Base-by-base conservation (phyloP, 1,140 invertebrate species). In the Meteorus sp. region DNA sequence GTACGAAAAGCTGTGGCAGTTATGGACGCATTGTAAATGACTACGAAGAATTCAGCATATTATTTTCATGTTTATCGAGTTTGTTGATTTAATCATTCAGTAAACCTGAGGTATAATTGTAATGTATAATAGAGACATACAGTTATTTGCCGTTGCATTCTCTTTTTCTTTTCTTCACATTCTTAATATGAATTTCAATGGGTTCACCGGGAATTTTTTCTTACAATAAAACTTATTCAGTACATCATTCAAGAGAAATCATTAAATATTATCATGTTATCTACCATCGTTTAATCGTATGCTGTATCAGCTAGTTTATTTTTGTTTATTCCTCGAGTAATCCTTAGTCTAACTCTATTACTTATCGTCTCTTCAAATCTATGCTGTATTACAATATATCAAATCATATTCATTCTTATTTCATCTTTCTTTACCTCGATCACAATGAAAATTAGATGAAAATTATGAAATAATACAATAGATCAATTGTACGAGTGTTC, bases 231-330 rank as follows among this genome's bases (percentile, higher is more conserved):
- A 50, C 22, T 27, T 47, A 47, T 47, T n/a, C 22, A 19, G n/a
- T 50, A 50, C 27, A 50, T 35, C 27, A 13, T 48, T 11, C 35
- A 33, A 31, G 25, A 33, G 33, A 50, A 50, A 35, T 17, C 29
- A 50, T 33, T 17, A 29, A 50, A 50, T 50, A 50, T 50, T 50
- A 33, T 31, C 13, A 22, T 20, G 15, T 50, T 31, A 50, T 35
- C 47, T 50, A 50, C 47, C 47, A 50, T 50, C 27, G 17, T 47
- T 50, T 50, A 50, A 50, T 50, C 47, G 25, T 50, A 48, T 11
- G 15, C 27, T 50, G 31, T 25, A 50, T 50, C 47, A 50, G 47
- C 47, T 50, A 50, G 23, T 33, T 50, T 50, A 50, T 50, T 50
- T n/a, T 47, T 50, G n/a, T 50, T 29, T 50, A 50, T 33, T 50